phyloP scores from a whole-genome alignment of 2,888 invertebrate species.

The Salticus scenicus region DNA sequence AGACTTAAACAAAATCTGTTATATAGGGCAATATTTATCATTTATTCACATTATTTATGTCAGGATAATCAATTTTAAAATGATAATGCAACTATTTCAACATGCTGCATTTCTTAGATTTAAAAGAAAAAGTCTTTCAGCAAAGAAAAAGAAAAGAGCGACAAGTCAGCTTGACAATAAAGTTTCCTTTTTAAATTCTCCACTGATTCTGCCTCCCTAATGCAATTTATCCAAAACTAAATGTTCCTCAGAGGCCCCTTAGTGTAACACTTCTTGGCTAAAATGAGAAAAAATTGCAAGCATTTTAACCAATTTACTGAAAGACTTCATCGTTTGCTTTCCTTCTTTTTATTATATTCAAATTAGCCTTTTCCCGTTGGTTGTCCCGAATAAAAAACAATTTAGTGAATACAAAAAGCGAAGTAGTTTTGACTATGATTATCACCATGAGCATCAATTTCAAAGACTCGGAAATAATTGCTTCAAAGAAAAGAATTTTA shows the following conservation, averaged over 20 bases:
- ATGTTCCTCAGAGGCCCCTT: neutral
- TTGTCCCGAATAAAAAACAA: conserved; percentile 32
- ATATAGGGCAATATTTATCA: no score
- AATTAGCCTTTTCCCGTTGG: conserved; percentile 32
- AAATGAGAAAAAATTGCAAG: neutral
- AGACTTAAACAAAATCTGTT: no score
- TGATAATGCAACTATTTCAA: neutral
- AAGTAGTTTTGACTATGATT: conserved; percentile 47
- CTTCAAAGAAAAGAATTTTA: neutral
- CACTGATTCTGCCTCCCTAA: neutral
- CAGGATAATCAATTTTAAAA: no score
- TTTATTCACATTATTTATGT: no score
- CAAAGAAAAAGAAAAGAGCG: neutral
- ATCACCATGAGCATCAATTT: conserved; percentile 44
- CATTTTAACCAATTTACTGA: conserved; percentile 6
- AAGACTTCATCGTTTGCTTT: conserved; percentile 2
- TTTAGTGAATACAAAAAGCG: conserved; percentile 48
- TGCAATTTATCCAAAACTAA: neutral
- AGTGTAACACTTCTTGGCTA: neutral
- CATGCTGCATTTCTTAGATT: neutral
- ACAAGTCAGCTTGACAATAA: neutral
- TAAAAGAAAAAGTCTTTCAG: neutral
- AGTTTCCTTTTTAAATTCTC: neutral
- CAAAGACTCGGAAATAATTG: conserved; percentile 46
- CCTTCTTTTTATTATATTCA: conserved; percentile 46